These are phyloP conservation scores for Diadema setosum DNA, from an alignment of 35 echinoderm and acorn worm genomes.

Conservation along the genomic window DNA sequence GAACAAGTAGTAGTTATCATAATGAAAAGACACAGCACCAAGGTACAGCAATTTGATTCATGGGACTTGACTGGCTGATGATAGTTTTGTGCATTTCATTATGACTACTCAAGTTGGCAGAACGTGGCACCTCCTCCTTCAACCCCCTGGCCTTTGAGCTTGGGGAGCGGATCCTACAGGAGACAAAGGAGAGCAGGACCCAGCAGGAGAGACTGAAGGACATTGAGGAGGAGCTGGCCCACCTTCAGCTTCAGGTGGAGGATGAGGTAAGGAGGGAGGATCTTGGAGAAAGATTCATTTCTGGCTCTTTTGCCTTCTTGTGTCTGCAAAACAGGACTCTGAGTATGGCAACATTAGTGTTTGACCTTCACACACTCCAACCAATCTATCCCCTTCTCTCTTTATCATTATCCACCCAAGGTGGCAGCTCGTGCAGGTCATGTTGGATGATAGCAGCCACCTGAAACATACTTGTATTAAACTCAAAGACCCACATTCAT, in stretches of 20 bases:
- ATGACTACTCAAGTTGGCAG: too few relatives aligned
- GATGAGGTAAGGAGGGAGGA: conserved; percentile 71
- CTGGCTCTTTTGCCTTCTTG: neutral
- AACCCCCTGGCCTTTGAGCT: conserved; percentile 42
- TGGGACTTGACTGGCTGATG: too few relatives aligned
- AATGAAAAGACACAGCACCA: too few relatives aligned
- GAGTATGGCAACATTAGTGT: too few relatives aligned
- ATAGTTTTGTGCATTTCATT: too few relatives aligned
- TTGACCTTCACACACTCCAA: neutral
- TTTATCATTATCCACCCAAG: neutral
- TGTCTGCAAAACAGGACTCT: too few relatives aligned
- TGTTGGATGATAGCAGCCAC: neutral
- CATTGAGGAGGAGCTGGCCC: conserved; percentile 81
- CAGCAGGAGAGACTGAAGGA: conserved; percentile 76
- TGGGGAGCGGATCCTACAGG: conserved; percentile 86
- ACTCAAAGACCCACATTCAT: too few relatives aligned
- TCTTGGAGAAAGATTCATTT: too few relatives aligned
- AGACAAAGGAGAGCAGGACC: conserved; percentile 32
- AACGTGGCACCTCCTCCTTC: too few relatives aligned
- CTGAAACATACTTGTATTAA: too few relatives aligned
- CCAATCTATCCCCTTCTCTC: neutral
- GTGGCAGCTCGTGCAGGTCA: neutral
- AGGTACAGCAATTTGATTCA: too few relatives aligned
- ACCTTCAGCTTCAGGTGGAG: conserved; percentile 78
- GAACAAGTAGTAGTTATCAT: too few relatives aligned